Percentiles rank a stretch among this genome's conserved stretches.
phyloP scores from a whole-genome alignment of 2,113 vertebrate species.

The Turnix velox region DNA sequence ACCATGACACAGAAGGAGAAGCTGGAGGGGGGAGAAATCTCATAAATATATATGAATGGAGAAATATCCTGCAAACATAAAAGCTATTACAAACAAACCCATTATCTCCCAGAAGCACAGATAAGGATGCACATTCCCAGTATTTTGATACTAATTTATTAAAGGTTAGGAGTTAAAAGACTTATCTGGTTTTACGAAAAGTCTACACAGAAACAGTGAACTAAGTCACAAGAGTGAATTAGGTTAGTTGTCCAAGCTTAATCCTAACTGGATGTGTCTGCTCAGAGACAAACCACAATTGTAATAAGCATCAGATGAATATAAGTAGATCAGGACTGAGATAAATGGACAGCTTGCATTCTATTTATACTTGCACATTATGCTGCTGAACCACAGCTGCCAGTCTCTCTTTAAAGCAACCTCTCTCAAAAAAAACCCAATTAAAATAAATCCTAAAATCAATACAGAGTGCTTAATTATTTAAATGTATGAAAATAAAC shows the following conservation, averaged over 20 bases:
- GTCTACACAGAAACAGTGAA: not conserved
- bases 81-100: not conserved
- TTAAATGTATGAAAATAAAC: not conserved
- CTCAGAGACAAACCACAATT: not conserved
- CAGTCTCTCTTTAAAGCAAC: not conserved
- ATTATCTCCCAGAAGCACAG: not conserved
- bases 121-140: not conserved
- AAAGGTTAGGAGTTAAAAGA: not conserved
- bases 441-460: not conserved
- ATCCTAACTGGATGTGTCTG: constrained; percentile 38
- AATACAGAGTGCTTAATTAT: not conserved
- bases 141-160: not conserved
- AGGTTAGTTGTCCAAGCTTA: constrained; percentile 45
- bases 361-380: constrained; percentile 51
- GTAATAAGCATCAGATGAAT: constrained; percentile 45
- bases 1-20: not conserved
- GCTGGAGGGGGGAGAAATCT: not conserved
- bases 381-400: not conserved
- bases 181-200: not conserved
- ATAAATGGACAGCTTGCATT: constrained; percentile 44
- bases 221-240: not conserved
- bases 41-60: not conserved
- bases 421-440: not conserved
- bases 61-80: not conserved
- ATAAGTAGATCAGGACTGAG: constrained; percentile 37